Conservation (phyloP, 2,888 invertebrate genomes). For the Drosophila algonquin region DNA sequence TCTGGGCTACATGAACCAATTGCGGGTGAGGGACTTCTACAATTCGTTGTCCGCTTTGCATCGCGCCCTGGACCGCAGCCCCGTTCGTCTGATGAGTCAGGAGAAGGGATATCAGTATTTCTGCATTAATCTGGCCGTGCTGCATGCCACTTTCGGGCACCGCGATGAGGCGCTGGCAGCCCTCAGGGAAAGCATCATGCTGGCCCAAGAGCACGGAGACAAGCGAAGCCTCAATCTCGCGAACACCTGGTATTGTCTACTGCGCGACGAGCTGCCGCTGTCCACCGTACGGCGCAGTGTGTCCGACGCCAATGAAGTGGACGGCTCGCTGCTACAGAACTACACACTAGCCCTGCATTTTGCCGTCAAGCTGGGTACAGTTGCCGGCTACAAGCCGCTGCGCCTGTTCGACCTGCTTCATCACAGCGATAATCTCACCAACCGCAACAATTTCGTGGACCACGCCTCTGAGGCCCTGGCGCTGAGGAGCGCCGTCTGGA, state of each 20-base stretch:
- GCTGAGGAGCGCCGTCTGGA: constrained; percentile 94
- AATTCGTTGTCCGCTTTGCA: constrained; percentile 81
- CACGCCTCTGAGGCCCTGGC: constrained; percentile 91
- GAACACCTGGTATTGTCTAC: constrained; percentile 91
- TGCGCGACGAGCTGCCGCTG: constrained; percentile 81
- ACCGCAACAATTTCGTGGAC: constrained; percentile 92
- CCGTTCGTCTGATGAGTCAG: constrained; percentile 90
- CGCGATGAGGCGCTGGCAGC: constrained; percentile 91
- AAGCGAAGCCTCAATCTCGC: constrained; percentile 93
- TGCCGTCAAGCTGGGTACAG: constrained; percentile 90
- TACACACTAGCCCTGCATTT: constrained; percentile 90
- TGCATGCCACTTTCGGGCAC: constrained; percentile 91
- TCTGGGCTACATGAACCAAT: constrained; percentile 94
- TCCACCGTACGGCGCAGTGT: constrained; percentile 82
- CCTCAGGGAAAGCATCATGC: constrained; percentile 93
- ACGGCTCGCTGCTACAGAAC: constrained; percentile 88
- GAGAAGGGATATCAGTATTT: constrained; percentile 92
- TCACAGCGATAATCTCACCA: constrained; percentile 93
- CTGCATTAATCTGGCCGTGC: constrained; percentile 94
- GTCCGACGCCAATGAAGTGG: constrained; percentile 74
- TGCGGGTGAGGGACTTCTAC: constrained; percentile 94
- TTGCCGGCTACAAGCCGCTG: constrained; percentile 82
- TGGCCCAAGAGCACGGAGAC: constrained; percentile 95
- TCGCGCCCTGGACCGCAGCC: constrained; percentile 90
- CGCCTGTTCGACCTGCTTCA: constrained; percentile 88